Conservation (phyloP, 2,888 invertebrate species). For the Tenthredo amoena region DNA sequence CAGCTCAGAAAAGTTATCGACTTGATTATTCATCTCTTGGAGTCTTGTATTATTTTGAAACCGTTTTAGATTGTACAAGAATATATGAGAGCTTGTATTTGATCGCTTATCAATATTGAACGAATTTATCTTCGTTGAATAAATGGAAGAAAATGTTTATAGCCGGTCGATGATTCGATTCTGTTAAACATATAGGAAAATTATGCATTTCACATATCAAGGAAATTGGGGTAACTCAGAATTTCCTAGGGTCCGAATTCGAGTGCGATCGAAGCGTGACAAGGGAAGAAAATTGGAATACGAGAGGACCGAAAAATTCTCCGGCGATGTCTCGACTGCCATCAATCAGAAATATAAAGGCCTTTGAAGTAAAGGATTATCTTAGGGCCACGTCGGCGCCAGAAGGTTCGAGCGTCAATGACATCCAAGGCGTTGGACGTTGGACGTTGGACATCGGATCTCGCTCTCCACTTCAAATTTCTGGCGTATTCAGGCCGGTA, state of each 20-base stretch:
- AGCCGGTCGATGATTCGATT: too few relatives aligned
- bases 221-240: neutral
- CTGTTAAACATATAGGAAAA: too few relatives aligned
- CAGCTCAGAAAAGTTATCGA: neutral
- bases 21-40: neutral
- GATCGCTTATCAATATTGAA: neutral
- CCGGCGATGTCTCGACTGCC: neutral
- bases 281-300: neutral
- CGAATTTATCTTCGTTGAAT: neutral
- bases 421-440: constrained; percentile 8
- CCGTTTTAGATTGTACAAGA: neutral
- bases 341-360: constrained; percentile 35
- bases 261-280: neutral
- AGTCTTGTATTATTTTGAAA: neutral
- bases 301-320: neutral
- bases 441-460: neutral
- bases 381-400: constrained; percentile 4
- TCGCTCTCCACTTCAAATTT: constrained; percentile 16
- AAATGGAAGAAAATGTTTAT: neutral
- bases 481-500: neutral
- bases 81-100: neutral
- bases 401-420: constrained; percentile 10
- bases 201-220: neutral
- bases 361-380: constrained; percentile 28
- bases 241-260: neutral